Evolutionary conservation across 2,888 invertebrate species (phyloP), one percentile per base, ranked within the genome.

Genomic region (Auanema freiburgensis): DNA sequence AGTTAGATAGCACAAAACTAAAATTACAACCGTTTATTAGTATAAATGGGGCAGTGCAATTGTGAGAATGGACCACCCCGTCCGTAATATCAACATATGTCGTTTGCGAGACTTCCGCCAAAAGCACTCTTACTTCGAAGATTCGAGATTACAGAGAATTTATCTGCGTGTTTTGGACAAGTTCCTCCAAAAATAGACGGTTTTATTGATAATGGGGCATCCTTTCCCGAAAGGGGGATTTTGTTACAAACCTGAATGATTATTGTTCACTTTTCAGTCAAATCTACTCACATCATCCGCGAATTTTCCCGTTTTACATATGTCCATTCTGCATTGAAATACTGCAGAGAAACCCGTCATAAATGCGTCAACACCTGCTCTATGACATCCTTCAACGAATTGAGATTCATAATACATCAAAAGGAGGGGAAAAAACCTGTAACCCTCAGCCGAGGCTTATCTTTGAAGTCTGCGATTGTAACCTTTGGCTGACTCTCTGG

Each of bases 301-400:
- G 11, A 63, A 10, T 21, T 5, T 42, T 18, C 58, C 53, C 0
- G 3, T 40, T 24, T 56, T 12, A 43, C 53, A 52, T 0, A 74
- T 52, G 12, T 57, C 40, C 43, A 68, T 60, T 49, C 77, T 54
- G 25, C 73, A 64, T 56, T 77, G 69, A 61, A 61, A 79, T 8
- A 79, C 63, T 11, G 74, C 72, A 1, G 73, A 52, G 52, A 77
- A 81, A 10, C 77, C 81, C 0, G 81, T 81, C 80, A 80, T 81
- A 56, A 81, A 81, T 1, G 81, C 79, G 52, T 81, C 81, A 41
- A 81, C 74, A 0, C 80, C 80, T 33, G 76, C 76, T 33, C 77
- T 69, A 67, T 79, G 79, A 50, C 62, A 69, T 12, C 74, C 74
- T 76, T 57, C 53, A 65, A 46, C 14, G 24, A 40, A 54, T 14